A percentile compares a stretch with the other conserved stretches of the same genome.
These are phyloP conservation scores for Scaptomyza flava DNA, from an alignment of 2,888 invertebrate genomes.

Conservation along the genomic window DNA sequence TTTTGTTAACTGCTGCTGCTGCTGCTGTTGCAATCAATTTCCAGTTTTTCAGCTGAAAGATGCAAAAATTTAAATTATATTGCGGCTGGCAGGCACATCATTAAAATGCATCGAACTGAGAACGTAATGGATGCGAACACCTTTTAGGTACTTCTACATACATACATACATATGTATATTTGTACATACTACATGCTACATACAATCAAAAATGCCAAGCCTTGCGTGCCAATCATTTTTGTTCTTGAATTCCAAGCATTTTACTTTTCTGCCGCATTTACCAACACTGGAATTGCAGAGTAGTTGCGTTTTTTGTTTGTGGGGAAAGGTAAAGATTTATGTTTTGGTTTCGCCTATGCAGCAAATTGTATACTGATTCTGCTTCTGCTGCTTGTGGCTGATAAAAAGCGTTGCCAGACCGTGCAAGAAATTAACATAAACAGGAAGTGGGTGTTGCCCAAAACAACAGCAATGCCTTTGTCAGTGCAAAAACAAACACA, in stretches of 20 bases:
- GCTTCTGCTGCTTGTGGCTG: constrained; percentile 1
- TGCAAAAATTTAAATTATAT: constrained; percentile 75
- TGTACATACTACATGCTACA: not conserved
- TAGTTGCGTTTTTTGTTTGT: constrained; percentile 7
- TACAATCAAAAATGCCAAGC: constrained; percentile 15
- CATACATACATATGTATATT: not conserved
- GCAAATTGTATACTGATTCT: constrained; percentile 30
- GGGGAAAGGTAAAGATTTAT: constrained; percentile 39
- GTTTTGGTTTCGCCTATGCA: constrained; percentile 45
- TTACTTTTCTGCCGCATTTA: constrained; percentile 19
- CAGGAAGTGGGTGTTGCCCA: constrained; percentile 78
- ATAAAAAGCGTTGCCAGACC: constrained; percentile 64
- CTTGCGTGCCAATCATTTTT: constrained; percentile 45
- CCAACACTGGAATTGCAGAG: constrained; percentile 33
- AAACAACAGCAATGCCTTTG: constrained; percentile 37
- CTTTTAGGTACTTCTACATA: constrained; percentile 28
- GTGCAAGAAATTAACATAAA: constrained; percentile 75
- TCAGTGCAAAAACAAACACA: constrained; percentile 57
- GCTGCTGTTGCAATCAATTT: constrained; percentile 64
- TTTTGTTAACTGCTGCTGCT: constrained; percentile 18
- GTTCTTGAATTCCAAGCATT: constrained; percentile 53
- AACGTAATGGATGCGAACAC: constrained; percentile 59
- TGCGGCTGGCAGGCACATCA: constrained; percentile 63
- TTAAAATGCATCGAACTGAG: constrained; percentile 71
- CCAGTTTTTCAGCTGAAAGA: constrained; percentile 70